These are phyloP conservation scores for Epinephelus lanceolatus DNA, from an alignment of 2,113 vertebrate genomes.

Conservation along the genomic window DNA sequence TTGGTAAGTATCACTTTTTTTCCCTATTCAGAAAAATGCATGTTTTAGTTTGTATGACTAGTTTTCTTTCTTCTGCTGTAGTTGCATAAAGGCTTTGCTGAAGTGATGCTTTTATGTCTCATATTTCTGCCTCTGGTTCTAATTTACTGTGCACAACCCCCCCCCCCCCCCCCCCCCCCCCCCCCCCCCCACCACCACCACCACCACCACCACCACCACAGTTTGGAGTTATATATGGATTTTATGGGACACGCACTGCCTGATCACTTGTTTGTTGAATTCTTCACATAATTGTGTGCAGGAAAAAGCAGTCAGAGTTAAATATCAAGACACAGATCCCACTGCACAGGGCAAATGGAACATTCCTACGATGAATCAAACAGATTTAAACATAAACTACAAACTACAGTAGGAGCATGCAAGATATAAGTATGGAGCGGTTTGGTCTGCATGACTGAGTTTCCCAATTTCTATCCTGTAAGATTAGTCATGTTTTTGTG, in stretches of 20 bases:
- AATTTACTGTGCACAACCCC: conserved; percentile 44
- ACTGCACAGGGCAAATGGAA: neutral
- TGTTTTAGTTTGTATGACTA: neutral
- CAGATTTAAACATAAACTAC: neutral
- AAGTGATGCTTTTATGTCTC: conserved; percentile 47
- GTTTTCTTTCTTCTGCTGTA: conserved; percentile 7
- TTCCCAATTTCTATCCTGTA: conserved; percentile 27
- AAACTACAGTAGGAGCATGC: neutral
- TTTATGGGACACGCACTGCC: conserved; percentile 1
- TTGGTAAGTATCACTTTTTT: conserved; percentile 67
- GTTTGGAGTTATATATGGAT: conserved; percentile 6
- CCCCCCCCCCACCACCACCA: neutral
- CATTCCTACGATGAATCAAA: neutral
- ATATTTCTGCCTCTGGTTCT: conserved; percentile 64
- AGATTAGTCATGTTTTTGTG: conserved; percentile 54
- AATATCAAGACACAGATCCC: neutral
- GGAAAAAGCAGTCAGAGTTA: neutral
- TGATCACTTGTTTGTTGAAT: conserved; percentile 20
- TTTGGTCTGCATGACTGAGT: conserved; percentile 2
- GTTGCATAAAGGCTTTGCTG: neutral
- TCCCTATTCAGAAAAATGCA: neutral
- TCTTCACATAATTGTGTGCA: conserved; percentile 37
- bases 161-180: neutral
- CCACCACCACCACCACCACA: too few relatives aligned
- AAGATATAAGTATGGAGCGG: neutral